These are phyloP conservation scores for Dicyrtoma fusca DNA, from an alignment of 2,888 invertebrate species.

Conservation along the genomic window DNA sequence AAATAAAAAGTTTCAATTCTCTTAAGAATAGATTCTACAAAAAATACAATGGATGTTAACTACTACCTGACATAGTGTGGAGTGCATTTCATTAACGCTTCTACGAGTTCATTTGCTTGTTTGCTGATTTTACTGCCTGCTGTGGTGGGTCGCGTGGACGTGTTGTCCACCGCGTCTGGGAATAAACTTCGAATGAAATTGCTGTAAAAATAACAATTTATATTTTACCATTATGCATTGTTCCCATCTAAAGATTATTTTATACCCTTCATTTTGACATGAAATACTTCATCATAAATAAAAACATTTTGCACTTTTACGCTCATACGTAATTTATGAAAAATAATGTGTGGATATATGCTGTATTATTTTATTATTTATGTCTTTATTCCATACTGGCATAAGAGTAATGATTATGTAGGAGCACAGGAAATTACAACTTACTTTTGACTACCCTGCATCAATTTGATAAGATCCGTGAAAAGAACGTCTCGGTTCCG, in stretches of 20 bases:
- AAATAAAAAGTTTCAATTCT: too few relatives aligned
- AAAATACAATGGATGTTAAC: not conserved
- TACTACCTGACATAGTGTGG: constrained; percentile 68
- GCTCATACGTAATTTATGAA: too few relatives aligned
- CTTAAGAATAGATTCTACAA: too few relatives aligned
- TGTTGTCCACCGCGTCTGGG: constrained; percentile 63
- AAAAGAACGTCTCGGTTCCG: constrained; percentile 71
- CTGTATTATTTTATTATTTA: too few relatives aligned
- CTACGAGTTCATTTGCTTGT: constrained; percentile 70
- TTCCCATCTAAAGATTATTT: too few relatives aligned
- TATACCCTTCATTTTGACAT: too few relatives aligned
- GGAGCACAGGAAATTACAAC: not conserved
- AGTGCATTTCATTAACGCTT: constrained; percentile 69
- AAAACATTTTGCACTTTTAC: too few relatives aligned
- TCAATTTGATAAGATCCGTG: constrained; percentile 68
- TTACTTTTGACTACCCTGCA: constrained; percentile 65
- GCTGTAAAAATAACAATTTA: constrained; percentile 62
- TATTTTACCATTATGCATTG: too few relatives aligned
- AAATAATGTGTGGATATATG: too few relatives aligned
- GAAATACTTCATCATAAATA: not conserved
- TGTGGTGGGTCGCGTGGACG: constrained; percentile 65
- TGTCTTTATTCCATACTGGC: too few relatives aligned
- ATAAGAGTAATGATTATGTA: too few relatives aligned
- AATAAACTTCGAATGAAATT: constrained; percentile 66
- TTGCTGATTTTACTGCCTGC: constrained; percentile 70